Evolutionary conservation across 1,140 invertebrate genomes (phyloP).

Genomic region (Diabrotica virgifera): DNA sequence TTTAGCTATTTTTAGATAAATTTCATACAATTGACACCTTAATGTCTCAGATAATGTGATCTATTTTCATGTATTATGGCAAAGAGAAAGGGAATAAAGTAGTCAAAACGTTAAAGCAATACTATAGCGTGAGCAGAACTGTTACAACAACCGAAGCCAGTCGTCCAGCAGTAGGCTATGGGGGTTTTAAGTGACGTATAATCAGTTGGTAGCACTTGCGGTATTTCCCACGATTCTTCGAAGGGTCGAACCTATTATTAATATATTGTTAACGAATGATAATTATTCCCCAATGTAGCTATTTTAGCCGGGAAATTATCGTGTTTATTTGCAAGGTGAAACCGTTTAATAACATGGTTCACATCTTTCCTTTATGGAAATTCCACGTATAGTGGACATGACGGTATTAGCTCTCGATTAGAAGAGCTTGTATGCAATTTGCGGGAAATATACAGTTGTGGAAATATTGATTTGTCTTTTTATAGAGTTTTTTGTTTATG

Average conservation of each 20-base stretch:
- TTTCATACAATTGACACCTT: no score
- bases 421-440: not conserved
- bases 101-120: slow-evolving; percentile 31
- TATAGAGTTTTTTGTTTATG: no score
- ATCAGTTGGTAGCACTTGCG: slow-evolving; percentile 47
- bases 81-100: no score
- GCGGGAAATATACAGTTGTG: no score
- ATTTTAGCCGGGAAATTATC: slow-evolving; percentile 19
- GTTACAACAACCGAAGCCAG: slow-evolving; percentile 30
- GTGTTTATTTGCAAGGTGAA: slow-evolving; percentile 20
- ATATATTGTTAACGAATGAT: slow-evolving; percentile 46
- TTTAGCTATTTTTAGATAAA: no score
- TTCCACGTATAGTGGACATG: not conserved
- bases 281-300: slow-evolving; percentile 33
- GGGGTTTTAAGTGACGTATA: slow-evolving; percentile 45
- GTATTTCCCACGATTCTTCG: slow-evolving; percentile 44
- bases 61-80: no score
- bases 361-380: not conserved
- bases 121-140: slow-evolving; percentile 35
- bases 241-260: slow-evolving; percentile 46
- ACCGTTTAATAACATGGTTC: slow-evolving; percentile 19
- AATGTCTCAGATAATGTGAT: no score
- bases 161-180: slow-evolving; percentile 34
- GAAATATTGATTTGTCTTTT: no score
- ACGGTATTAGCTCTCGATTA: not conserved